Percentiles rank a stretch among this genome's conserved stretches.
Conservation (phyloP, 2,888 invertebrate species). For the Lasioglossum zephyrum region DNA sequence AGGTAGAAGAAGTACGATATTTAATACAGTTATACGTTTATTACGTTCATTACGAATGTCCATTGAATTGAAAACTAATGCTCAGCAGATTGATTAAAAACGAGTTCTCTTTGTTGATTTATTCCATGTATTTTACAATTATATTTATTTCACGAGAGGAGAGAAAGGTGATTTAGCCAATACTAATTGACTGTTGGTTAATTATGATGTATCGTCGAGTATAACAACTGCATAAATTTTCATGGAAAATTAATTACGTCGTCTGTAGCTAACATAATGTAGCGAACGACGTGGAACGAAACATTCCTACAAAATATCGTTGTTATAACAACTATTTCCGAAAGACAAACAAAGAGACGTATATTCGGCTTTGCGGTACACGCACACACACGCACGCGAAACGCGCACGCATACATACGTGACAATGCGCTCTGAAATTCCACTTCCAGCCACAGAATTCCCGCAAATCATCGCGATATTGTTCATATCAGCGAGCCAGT, state of each 20-base stretch:
- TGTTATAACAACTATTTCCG: neutral
- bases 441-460: neutral
- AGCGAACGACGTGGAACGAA: neutral
- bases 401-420: too few relatives aligned
- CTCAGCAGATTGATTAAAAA: neutral
- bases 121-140: neutral
- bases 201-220: neutral
- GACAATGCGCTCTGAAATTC: neutral
- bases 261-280: neutral
- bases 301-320: neutral
- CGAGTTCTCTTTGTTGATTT: neutral
- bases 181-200: neutral
- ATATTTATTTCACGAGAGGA: neutral
- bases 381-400: too few relatives aligned
- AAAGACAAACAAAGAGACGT: neutral
- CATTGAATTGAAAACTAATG: neutral
- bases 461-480: neutral
- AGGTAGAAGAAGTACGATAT: neutral
- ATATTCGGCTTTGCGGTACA: neutral
- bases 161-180: neutral
- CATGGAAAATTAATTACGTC: neutral
- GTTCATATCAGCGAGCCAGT: constrained; percentile 4
- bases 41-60: neutral
- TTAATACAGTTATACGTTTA: neutral
- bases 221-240: neutral